phyloP scores from a whole-genome alignment of 2,113 vertebrate genomes.

The Osmerus mordax region DNA sequence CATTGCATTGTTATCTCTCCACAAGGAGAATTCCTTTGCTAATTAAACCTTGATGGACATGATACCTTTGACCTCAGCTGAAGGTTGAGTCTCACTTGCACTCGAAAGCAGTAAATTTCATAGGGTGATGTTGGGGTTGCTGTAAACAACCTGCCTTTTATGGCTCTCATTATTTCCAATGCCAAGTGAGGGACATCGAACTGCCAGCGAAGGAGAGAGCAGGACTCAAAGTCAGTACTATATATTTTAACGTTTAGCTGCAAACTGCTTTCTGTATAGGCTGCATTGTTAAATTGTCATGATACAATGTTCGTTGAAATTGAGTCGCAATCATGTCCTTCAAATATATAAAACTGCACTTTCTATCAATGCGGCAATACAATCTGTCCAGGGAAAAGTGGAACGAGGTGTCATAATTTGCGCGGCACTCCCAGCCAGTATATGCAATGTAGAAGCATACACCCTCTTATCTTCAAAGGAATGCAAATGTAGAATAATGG shows the following conservation, averaged over 20 bases:
- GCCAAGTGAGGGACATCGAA: conserved; percentile 42
- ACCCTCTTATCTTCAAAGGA: conserved; percentile 26
- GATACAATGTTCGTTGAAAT: conserved; percentile 10
- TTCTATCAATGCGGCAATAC: conserved; percentile 13
- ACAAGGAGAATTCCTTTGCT: conserved; percentile 9
- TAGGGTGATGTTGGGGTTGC: conserved; percentile 48
- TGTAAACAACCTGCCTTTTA: conserved; percentile 59
- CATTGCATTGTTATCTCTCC: not conserved
- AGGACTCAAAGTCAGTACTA: conserved; percentile 12
- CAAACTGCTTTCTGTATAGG: not conserved
- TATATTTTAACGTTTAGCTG: conserved; percentile 19
- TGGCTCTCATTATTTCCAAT: conserved; percentile 56
- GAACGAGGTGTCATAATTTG: conserved; percentile 50
- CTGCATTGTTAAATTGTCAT: conserved; percentile 10
- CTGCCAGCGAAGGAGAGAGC: conserved; percentile 24
- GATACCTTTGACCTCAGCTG: conserved; percentile 42
- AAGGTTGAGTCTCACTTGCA: conserved; percentile 29
- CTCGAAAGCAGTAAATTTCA: conserved; percentile 49
- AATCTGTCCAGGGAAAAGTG: no score
- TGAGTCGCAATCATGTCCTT: conserved; percentile 15
- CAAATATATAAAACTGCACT: conserved; percentile 10
- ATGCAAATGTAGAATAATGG: conserved; percentile 41
- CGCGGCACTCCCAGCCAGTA: conserved; percentile 34
- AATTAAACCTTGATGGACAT: conserved; percentile 53
- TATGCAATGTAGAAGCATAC: conserved; percentile 23